Percentiles rank a stretch among this genome's conserved stretches.
These are phyloP conservation scores for Tethea ocularis DNA, from an alignment of 2,888 invertebrate species.

Conservation along the genomic window DNA sequence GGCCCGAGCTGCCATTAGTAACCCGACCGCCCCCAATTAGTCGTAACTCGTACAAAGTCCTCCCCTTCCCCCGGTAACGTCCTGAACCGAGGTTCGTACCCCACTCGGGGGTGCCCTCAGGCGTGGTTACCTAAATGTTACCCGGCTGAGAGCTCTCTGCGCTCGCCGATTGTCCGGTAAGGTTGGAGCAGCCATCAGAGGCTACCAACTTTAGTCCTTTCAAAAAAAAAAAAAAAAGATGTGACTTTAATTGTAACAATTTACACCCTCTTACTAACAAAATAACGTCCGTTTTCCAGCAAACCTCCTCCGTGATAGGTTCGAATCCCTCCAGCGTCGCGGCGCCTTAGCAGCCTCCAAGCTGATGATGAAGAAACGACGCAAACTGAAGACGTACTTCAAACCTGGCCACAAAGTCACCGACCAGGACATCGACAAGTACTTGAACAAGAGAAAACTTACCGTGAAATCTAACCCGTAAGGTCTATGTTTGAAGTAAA, in stretches of 20 bases:
- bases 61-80: no score
- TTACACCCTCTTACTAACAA: not conserved
- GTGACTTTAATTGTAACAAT: not conserved
- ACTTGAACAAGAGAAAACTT: conserved; percentile 42
- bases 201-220: no score
- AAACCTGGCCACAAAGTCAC: conserved; percentile 83
- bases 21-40: no score
- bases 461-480: conserved; percentile 19
- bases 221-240: no score
- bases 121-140: no score
- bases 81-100: no score
- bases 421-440: conserved; percentile 75
- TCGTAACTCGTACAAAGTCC: no score
- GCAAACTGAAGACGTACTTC: conserved; percentile 88
- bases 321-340: conserved; percentile 93
- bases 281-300: conserved; percentile 63
- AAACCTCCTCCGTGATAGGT: conserved; percentile 92
- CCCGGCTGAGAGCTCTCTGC: no score
- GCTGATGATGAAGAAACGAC: conserved; percentile 86
- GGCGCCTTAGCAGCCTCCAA: conserved; percentile 93
- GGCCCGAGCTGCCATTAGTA: no score
- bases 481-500: conserved; percentile 15
- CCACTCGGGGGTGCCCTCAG: no score
- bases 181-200: no score
- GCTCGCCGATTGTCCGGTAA: no score